These are phyloP conservation scores for Tholera decimalis DNA, from an alignment of 2,888 invertebrate genomes.

Conservation along the genomic window DNA sequence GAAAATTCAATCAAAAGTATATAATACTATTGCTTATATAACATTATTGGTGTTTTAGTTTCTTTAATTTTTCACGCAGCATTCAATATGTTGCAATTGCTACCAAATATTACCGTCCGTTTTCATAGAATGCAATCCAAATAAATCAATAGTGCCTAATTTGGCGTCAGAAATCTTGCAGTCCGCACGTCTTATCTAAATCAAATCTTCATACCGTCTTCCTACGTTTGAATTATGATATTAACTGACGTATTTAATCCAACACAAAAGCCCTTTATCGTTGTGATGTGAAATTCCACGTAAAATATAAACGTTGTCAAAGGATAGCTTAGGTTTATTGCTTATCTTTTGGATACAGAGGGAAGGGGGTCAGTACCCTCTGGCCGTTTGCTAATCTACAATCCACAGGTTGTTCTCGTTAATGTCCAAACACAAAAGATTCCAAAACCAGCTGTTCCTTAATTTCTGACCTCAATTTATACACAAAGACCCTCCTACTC, in stretches of 20 bases:
- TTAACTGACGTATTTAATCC: neutral
- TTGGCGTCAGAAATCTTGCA: too few relatives aligned
- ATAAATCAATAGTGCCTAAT: too few relatives aligned
- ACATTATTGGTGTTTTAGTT: too few relatives aligned
- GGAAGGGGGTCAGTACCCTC: neutral
- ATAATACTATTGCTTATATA: too few relatives aligned
- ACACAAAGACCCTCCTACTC: neutral
- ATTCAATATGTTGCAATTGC: too few relatives aligned
- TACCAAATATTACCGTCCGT: too few relatives aligned
- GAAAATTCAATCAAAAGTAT: too few relatives aligned
- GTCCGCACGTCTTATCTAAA: too few relatives aligned
- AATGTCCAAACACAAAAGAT: slow-evolving; percentile 1
- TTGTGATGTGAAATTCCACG: neutral
- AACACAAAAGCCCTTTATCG: neutral
- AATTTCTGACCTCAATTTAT: neutral
- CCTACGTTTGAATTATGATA: neutral
- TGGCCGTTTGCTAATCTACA: slow-evolving; percentile 8
- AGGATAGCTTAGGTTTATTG: neutral
- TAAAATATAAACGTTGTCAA: neutral
- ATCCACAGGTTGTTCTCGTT: slow-evolving; percentile 2
- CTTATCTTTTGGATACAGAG: slow-evolving; percentile 1
- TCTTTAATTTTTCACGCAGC: too few relatives aligned
- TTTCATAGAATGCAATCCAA: too few relatives aligned
- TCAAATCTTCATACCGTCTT: neutral
- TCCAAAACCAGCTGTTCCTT: neutral